Evolutionary conservation across 2,113 vertebrate genomes (phyloP).

Genomic region (Fulica atra): DNA sequence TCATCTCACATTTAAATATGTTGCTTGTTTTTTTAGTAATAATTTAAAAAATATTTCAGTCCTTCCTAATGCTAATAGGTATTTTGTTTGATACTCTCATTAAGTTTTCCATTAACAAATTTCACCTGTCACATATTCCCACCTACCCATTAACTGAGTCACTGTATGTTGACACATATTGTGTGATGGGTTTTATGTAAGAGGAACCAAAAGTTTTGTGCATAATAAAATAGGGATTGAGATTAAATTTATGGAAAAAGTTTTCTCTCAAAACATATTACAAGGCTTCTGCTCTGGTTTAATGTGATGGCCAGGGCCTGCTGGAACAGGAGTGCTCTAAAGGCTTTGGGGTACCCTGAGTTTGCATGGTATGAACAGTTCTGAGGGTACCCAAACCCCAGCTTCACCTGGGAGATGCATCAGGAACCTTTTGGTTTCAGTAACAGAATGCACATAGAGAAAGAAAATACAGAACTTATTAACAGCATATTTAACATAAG

Average conservation of each 20-base stretch:
- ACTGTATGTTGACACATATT: slow-evolving; percentile 39
- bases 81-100: slow-evolving; percentile 59
- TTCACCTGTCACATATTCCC: slow-evolving; percentile 56
- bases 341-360: neutral
- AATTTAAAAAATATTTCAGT: slow-evolving; percentile 41
- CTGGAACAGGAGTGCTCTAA: neutral
- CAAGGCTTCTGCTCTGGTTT: neutral
- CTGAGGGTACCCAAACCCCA: neutral
- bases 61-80: slow-evolving; percentile 43
- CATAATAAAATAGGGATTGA: neutral
- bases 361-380: neutral
- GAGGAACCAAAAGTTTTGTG: slow-evolving; percentile 22
- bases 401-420: neutral
- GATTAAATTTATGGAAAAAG: neutral
- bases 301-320: neutral
- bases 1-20: slow-evolving; percentile 40
- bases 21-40: slow-evolving; percentile 34
- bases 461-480: neutral
- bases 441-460: neutral
- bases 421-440: neutral
- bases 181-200: slow-evolving; percentile 55
- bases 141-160: slow-evolving; percentile 67
- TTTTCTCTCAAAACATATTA: neutral
- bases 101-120: slow-evolving; percentile 60
- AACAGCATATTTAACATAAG: neutral